Conservation (phyloP, 2,888 invertebrate species). For the Conomelus anceps region DNA sequence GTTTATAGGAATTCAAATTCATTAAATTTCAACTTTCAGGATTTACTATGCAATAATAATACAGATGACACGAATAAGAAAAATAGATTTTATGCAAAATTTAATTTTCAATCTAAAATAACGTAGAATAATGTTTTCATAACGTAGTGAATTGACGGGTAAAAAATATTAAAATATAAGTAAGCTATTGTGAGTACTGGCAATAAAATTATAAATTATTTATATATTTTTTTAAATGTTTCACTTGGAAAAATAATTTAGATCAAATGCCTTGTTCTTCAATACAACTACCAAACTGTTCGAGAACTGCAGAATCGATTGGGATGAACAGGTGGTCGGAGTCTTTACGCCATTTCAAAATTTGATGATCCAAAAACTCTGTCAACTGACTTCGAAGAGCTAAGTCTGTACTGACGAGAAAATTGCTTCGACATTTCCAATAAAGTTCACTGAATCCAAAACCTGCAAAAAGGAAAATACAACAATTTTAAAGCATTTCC, state of each 20-base stretch:
- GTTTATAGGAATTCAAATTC: no score
- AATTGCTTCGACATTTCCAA: slow-evolving; percentile 74
- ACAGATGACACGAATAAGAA: no score
- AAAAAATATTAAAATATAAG: no score
- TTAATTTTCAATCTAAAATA: no score
- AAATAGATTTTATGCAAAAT: no score
- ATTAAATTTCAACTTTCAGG: no score
- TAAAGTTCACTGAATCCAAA: slow-evolving; percentile 85
- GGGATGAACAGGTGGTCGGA: slow-evolving; percentile 76
- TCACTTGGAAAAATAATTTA: neutral
- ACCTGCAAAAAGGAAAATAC: slow-evolving; percentile 48
- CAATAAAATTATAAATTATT: no score
- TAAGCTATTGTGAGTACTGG: no score
- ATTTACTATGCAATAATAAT: no score
- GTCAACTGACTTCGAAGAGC: slow-evolving; percentile 86
- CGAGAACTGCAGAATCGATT: slow-evolving; percentile 61
- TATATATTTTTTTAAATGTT: no score
- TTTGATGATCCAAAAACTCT: slow-evolving; percentile 92
- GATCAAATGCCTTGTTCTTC: neutral
- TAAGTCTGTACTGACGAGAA: slow-evolving; percentile 87
- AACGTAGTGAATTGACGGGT: no score
- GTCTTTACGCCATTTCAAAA: slow-evolving; percentile 73
- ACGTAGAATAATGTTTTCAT: no score
- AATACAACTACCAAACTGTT: slow-evolving; percentile 54
- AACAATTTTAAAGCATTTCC: slow-evolving; percentile 6